These are phyloP conservation scores for Eupithecia tripunctaria DNA, from an alignment of 2,888 invertebrate genomes.

Conservation along the genomic window DNA sequence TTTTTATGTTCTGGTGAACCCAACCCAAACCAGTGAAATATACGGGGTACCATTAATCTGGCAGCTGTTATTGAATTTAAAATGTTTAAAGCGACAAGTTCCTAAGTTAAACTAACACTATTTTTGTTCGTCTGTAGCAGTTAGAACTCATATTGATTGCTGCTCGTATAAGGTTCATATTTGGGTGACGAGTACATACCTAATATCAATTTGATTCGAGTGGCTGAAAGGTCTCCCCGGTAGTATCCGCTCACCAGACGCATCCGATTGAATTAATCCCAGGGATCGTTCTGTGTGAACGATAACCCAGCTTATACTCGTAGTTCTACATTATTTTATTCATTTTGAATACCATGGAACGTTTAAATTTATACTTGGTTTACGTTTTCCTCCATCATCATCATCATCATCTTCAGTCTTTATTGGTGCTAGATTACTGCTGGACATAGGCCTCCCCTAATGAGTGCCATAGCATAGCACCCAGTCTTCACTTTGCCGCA, in stretches of 20 bases:
- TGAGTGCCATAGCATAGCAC: too few species aligned
- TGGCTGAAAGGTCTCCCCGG: constrained; percentile 33
- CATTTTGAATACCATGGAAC: background rate
- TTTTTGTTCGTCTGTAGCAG: background rate
- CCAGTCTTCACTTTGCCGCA: background rate
- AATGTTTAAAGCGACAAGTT: too few species aligned
- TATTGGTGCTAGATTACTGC: too few species aligned
- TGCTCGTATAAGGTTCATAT: background rate
- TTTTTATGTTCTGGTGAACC: background rate
- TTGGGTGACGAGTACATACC: background rate
- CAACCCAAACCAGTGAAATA: too few species aligned
- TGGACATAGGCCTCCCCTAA: too few species aligned
- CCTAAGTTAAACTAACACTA: too few species aligned
- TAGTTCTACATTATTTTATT: background rate
- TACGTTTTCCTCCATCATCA: too few species aligned
- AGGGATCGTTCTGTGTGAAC: constrained; percentile 47
- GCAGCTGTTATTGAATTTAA: background rate
- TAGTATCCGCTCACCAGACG: constrained; percentile 61
- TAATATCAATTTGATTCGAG: background rate
- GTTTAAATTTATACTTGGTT: background rate
- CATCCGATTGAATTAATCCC: constrained; percentile 80
- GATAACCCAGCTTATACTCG: background rate
- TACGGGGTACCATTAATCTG: too few species aligned
- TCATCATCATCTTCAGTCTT: too few species aligned
- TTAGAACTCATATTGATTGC: background rate